Evolutionary conservation across 1,140 invertebrate species (phyloP).

Genomic region (Euwallacea fornicatus): DNA sequence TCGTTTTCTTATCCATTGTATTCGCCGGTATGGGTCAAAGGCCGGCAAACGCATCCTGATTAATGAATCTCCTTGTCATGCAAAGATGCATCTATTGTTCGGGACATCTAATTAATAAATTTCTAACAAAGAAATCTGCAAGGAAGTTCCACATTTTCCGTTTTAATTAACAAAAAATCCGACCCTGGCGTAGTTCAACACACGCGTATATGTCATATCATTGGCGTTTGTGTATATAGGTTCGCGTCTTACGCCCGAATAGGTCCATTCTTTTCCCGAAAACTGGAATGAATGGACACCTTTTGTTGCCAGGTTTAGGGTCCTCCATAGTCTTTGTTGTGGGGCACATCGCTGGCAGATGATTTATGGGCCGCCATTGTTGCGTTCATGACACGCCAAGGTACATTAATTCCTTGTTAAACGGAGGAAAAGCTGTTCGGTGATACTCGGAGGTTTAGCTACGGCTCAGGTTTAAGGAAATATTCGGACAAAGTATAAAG

Average conservation of each 20-base stretch:
- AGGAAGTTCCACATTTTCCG: no score
- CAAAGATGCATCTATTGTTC: conserved; percentile 38
- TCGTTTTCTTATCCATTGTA: conserved; percentile 37
- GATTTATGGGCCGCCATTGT: conserved; percentile 2
- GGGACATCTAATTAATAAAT: conserved; percentile 34
- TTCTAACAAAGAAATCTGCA: not conserved
- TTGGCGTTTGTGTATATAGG: not conserved
- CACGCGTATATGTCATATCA: not conserved
- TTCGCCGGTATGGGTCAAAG: conserved; percentile 33
- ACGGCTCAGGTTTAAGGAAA: no score
- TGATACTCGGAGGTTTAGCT: no score
- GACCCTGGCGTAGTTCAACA: not conserved
- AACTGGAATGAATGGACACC: conserved; percentile 4
- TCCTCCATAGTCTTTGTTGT: conserved; percentile 1
- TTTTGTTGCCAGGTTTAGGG: conserved; percentile 1
- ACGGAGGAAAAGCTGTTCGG: not conserved
- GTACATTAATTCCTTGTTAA: conserved; percentile 3
- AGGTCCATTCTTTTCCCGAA: conserved; percentile 1
- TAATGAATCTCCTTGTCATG: conserved; percentile 38
- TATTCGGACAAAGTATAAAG: no score
- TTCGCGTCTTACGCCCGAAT: conserved; percentile 1
- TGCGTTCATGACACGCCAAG: not conserved
- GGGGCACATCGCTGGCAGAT: conserved; percentile 2
- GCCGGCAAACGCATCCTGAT: conserved; percentile 33
- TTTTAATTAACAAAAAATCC: no score